Evolutionary conservation across 2,113 vertebrate species (phyloP), one percentile per base, ranked within the genome.

Genomic region (Sinocyclocheilus grahami): DNA sequence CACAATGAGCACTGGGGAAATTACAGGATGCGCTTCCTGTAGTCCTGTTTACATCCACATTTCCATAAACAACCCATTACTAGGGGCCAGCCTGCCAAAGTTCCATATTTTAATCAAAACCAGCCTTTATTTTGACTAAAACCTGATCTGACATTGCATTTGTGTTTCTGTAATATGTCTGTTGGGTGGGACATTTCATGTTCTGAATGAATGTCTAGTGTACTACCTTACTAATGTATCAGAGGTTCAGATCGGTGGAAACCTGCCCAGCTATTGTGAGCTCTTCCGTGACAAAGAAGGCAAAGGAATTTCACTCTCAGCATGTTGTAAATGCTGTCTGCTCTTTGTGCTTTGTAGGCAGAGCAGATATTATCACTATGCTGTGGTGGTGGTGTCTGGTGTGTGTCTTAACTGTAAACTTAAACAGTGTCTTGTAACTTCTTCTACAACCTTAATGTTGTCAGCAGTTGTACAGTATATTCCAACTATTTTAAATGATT

Each of bases 21-120:
- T 39, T 5, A 14, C 85, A 69, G 77, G 85, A 86, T 81, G 85
- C 14, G 60, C 37, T n/a, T 86, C 76, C 48, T 14, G 53, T 80
- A 12, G 30, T 77, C 10, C 46, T 51, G 22, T 58, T 69, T 75
- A 77, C 69, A 74, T 63, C 22, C 30, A 18, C 16, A 30, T 10
- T 33, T 55, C 84, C n/a, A 58, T 46, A 86, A 71, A 88, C 30
- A 74, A 63, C 20, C 8, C 37, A 46, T 78, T 8, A n/a, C 12
- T 3, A 63, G 67, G 37, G 48, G n/a, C n/a, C n/a, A 10, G 48
- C 20, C 9, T 42, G 51, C 4, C 46, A n/a, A 58, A 72, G 24
- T 65, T 27, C 20, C 11, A 83, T 24, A 58, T 46, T 63, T 27
- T 16, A 39, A 24, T 65, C 60, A 81, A 65, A 60, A 51, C n/a